Percentiles rank a stretch among this genome's conserved stretches.
Conservation (phyloP, 1,140 invertebrate genomes). For the Nylanderia fulva region DNA sequence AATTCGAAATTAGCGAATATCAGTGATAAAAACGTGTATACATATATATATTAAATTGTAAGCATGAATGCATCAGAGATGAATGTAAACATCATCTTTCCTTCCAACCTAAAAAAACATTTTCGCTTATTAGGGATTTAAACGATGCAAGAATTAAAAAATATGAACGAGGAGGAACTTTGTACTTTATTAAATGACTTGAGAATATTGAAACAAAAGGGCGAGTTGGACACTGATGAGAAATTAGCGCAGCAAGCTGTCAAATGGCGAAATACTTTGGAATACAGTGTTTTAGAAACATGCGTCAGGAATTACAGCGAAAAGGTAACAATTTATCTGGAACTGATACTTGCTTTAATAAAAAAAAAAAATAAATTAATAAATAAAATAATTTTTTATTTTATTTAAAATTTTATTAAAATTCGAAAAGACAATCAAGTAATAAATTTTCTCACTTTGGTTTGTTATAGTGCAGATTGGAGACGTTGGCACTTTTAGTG, state of each 20-base stretch:
- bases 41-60: background rate
- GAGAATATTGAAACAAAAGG: constrained; percentile 69
- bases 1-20: background rate
- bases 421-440: background rate
- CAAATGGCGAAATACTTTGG: constrained; percentile 81
- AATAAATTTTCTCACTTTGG: constrained; percentile 20
- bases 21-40: background rate
- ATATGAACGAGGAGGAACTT: constrained; percentile 31
- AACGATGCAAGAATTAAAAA: background rate
- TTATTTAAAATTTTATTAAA: too few relatives aligned
- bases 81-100: background rate
- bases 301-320: constrained; percentile 82
- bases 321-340: constrained; percentile 76
- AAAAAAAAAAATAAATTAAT: constrained; percentile 18
- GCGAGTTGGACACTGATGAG: constrained; percentile 73
- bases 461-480: constrained; percentile 79
- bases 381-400: too few relatives aligned
- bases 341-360: background rate
- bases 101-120: background rate
- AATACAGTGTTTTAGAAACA: constrained; percentile 78
- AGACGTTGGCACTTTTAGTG: constrained; percentile 89
- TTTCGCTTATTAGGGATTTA: background rate
- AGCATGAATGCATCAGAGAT: background rate
- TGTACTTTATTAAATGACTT: constrained; percentile 47
- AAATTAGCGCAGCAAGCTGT: constrained; percentile 50